A percentile compares a stretch with the other conserved stretches of the same genome.
phyloP scores from a whole-genome alignment of 2,888 invertebrate genomes.

The Lochmaea crataegi region DNA sequence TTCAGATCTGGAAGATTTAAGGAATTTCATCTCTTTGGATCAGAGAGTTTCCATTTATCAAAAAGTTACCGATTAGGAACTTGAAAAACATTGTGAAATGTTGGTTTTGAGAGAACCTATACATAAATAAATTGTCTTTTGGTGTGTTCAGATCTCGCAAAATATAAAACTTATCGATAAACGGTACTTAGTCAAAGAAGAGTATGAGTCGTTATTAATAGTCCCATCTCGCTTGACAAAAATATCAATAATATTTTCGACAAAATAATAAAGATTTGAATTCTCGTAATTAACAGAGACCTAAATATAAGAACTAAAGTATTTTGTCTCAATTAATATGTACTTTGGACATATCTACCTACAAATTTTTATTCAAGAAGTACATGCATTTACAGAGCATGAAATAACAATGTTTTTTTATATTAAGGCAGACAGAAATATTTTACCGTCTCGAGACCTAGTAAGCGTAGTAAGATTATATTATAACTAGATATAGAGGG shows the following conservation, averaged over 20 bases:
- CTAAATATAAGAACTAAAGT: conserved; percentile 50
- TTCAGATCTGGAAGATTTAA: too few relatives aligned
- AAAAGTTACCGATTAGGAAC: too few relatives aligned
- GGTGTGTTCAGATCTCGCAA: conserved; percentile 17
- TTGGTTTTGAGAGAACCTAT: too few relatives aligned
- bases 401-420: conserved; percentile 58
- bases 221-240: neutral
- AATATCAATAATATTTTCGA: conserved; percentile 4
- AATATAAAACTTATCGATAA: conserved; percentile 15
- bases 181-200: conserved; percentile 4
- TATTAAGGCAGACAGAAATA: conserved; percentile 36
- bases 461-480: conserved; percentile 28
- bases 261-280: conserved; percentile 36
- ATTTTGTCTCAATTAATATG: conserved; percentile 50
- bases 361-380: conserved; percentile 57
- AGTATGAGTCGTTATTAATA: conserved; percentile 1
- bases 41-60: too few relatives aligned
- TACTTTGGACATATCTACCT: conserved; percentile 65
- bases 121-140: neutral
- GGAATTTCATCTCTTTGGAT: too few relatives aligned
- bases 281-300: conserved; percentile 46
- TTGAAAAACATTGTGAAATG: too few relatives aligned
- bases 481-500: neutral
- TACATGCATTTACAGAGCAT: conserved; percentile 65
- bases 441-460: conserved; percentile 28